Evolutionary conservation across 2,888 invertebrate species (phyloP), one percentile per base, ranked within the genome.

Genomic region (Lottia gigantea): DNA sequence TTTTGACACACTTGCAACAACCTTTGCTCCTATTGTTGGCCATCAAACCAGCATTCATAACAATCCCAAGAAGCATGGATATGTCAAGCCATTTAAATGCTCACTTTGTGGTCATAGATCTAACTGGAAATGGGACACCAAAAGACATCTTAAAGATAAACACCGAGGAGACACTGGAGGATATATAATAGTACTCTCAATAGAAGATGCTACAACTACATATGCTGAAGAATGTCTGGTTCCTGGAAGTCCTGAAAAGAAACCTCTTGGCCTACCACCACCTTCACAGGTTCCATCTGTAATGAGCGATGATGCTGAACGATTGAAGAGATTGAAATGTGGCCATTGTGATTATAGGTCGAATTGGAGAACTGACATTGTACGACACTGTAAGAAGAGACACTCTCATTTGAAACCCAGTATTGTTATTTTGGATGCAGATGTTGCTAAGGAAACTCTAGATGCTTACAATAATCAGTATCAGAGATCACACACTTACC

Each of bases 41-140:
- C 19, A 55, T 55, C 72, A 1, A 72, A 71, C 47, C 67, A 19
- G 75, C 74, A 61, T 70, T 75, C n/a, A 76, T 46, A 77, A 73
- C 64, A 77, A 82, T 70, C 83, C 84, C 0, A 83, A 82, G 72
- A 74, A 76, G 40, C 79, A 82, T 75, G 84, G 84, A 16, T 85
- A 85, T 71, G 80, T 82, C 23, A 81, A 85, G 64, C 97, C 97
- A 0, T 98, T 96, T 88, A 95, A 96, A 89, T 98, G 98, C 90
- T 96, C 97, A 0, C 91, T 95, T n/a, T 98, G 97, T 90, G 93
- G 95, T 68, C 95, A 96, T 86, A 93, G 96, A 80, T 97, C 97
- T 47, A 98, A 98, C 88, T 97, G 97, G 97, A 93, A 96, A 78
- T 97, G 97, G 97, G 97, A 98, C 90, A 95, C 98, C 73, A 96